Evolutionary conservation across 2,113 vertebrate species (phyloP), one percentile per base, ranked within the genome.

Genomic region (Ovis aries): DNA sequence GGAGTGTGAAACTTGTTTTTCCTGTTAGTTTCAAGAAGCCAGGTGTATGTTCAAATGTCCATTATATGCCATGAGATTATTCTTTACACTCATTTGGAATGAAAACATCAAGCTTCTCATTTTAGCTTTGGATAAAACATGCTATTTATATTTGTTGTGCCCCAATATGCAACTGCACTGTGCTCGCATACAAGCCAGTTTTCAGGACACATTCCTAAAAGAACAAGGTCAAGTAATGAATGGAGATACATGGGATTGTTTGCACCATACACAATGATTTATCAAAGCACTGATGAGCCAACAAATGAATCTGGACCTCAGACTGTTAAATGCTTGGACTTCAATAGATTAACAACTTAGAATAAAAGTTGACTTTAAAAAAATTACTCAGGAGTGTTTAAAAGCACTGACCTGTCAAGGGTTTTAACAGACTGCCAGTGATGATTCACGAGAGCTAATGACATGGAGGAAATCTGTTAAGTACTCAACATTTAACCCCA

Each of bases 1-100:
- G 89, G 80, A 78, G 16, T 93, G 27, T 84, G 36, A 80, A 96
- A 93, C 92, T 88, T 93, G 94, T 91, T 96, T 95, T 95, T 97
- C 97, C 57, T 82, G 88, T 97, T 97, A 40, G 59, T 92, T 95
- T 94, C 59, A 78, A 53, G 83, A 95, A 77, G 60, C 25, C 67
- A 85, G 62, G 50, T 40, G 48, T 88, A 12, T 36, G 43, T 82
- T 96, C 50, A 14, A 14, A 25, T 4, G 36, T 57, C n/a, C 85
- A 91, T 82, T 81, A 80, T 48, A 87, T 5, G 57, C 45, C 60
- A 57, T 3, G 16, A 86, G 27, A 85, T 96, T 50, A 90, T 62
- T 77, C 55, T 95, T 93, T 48, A 88, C 2, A 43, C 5, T 62
- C 13, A 59, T n/a, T 84, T 27, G 57, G 29, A 97, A 74, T 50